phyloP scores from a whole-genome alignment of 2,113 vertebrate species.

The Rhabdornis inornatus region DNA sequence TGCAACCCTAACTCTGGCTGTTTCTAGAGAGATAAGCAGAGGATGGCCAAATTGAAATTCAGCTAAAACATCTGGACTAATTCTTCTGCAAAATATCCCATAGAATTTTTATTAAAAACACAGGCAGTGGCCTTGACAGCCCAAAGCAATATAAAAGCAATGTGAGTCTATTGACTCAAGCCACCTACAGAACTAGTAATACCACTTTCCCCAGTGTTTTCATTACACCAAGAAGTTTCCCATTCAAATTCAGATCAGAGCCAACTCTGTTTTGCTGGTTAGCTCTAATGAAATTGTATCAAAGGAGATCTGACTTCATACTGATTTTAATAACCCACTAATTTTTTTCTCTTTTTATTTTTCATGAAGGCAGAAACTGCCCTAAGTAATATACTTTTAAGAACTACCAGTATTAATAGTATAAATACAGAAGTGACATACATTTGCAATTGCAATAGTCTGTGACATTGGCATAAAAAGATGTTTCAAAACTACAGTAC shows the following conservation, averaged over 20 bases:
- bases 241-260: not conserved
- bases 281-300: not conserved
- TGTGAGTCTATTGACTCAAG: not conserved
- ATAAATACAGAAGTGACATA: not conserved
- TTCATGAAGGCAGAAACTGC: not conserved
- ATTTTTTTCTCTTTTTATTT: too few relatives aligned
- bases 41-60: not conserved
- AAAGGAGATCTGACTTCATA: not conserved
- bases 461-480: not conserved
- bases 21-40: constrained; percentile 57
- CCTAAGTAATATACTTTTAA: not conserved
- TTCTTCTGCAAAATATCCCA: not conserved
- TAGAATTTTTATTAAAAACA: not conserved
- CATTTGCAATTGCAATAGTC: not conserved
- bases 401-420: not conserved
- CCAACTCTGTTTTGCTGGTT: not conserved
- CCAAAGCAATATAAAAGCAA: not conserved
- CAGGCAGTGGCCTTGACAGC: not conserved
- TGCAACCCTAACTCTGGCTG: constrained; percentile 8
- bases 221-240: not conserved
- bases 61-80: constrained; percentile 16
- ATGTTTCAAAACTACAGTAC: not conserved
- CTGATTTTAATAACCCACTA: not conserved
- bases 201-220: not conserved
- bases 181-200: not conserved